These are phyloP conservation scores for Gallinago paraguaiae DNA, from an alignment of 2,113 vertebrate genomes.

Conservation along the genomic window DNA sequence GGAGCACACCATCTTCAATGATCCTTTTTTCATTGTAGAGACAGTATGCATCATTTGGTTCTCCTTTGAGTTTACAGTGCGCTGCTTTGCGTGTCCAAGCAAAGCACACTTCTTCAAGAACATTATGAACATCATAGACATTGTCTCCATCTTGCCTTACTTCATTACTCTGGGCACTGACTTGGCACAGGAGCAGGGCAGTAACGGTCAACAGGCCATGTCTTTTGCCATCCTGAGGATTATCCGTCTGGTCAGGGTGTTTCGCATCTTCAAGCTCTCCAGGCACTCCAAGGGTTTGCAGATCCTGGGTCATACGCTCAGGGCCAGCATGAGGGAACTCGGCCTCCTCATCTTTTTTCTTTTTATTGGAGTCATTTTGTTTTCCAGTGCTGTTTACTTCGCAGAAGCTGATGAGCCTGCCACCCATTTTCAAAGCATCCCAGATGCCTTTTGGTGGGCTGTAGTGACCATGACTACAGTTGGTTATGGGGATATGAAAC, in stretches of 20 bases:
- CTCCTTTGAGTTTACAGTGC: conserved; percentile 96
- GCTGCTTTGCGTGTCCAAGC: conserved; percentile 95
- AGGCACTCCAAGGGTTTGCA: conserved; percentile 97
- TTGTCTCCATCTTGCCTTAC: conserved; percentile 99
- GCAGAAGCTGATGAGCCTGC: conserved; percentile 95
- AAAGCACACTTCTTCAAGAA: conserved; percentile 95
- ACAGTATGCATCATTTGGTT: conserved; percentile 99
- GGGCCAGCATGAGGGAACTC: conserved; percentile 97
- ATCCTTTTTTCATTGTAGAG: conserved; percentile 98
- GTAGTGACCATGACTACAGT: conserved; percentile 99
- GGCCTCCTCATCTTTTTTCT: conserved; percentile 98
- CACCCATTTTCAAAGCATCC: conserved; percentile 98
- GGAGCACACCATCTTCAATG: conserved; percentile 93
- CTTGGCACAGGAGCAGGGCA: conserved; percentile 86
- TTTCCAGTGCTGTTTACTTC: conserved; percentile 98
- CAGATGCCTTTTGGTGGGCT: conserved; percentile 99
- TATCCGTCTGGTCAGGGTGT: conserved; percentile 95
- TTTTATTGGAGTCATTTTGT: conserved; percentile 96
- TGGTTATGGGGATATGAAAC: conserved; percentile 99
- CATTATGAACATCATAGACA: conserved; percentile 99
- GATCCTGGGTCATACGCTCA: conserved; percentile 95
- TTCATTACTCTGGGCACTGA: conserved; percentile 98
- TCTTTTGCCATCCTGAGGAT: conserved; percentile 97
- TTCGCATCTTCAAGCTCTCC: conserved; percentile 98
- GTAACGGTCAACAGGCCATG: conserved; percentile 93